Evolutionary conservation across 2,888 invertebrate species (phyloP), one percentile per base, ranked within the genome.

Genomic region (Muschampia plurimacula): DNA sequence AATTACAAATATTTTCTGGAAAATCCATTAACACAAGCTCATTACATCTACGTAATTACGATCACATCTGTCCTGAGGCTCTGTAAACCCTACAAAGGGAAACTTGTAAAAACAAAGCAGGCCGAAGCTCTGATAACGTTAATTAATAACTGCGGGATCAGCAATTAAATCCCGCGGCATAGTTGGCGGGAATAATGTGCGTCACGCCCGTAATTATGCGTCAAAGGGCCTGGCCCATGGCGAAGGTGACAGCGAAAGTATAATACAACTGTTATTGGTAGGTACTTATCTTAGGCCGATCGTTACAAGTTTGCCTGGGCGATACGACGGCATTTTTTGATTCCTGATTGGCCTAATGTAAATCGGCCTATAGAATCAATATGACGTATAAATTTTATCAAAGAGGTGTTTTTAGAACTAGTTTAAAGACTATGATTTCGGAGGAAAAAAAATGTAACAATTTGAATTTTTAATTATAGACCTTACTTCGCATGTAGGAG

Each of bases 131-230:
- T 75, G 75, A 77, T 80, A 77, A 75, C 75, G 73, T 75, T 80
- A 78, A 80, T 80, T 80, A 77, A 80, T 80, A 77, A 76, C 74
- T 72, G 74, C 74, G 77, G 73, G 69, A 76, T 77, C 72, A 77
- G 74, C 77, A 87, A 88, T 89, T 87, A 87, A 87, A 86, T 86
- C 87, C 81, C 83, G 68, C 64, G 73, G 73, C 73, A 73, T 73
- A 68, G 73, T 73, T 73, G 68, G 67, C 67, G 57, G 64, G 68
- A 68, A 73, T 73, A 73, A 73, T 68, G 73, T 68, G 64, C 73
- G 68, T 68, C 73, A 73, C 67, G 68, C 73, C 66, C 13, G 73
- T 73, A 68, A 73, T 73, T 73, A 73, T 68, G 64, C 68, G 68
- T 68, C 73, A 57, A 12, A 55, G 52, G 7, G 39, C 13, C 0